Evolutionary conservation across 2,888 invertebrate genomes (phyloP).

Genomic region (Sphaerophoria taeniata): DNA sequence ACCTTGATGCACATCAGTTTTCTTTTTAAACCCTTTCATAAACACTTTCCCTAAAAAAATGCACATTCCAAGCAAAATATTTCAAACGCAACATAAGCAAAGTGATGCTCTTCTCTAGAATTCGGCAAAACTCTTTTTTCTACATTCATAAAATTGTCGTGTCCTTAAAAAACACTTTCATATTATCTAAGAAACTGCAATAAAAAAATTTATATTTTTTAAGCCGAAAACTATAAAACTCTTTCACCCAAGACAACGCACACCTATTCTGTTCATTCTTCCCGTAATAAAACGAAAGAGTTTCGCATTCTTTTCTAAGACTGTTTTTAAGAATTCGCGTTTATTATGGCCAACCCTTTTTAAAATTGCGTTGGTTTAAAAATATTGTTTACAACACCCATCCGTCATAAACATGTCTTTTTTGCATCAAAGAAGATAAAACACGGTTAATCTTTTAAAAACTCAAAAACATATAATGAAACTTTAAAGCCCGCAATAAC

Average conservation of each 20-base stretch:
- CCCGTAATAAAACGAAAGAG: conserved; percentile 57
- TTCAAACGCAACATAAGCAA: too few species aligned
- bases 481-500: too few species aligned
- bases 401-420: conserved; percentile 36
- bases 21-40: conserved; percentile 17
- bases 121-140: conserved; percentile 10
- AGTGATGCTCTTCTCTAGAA: not conserved
- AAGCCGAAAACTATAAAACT: too few species aligned
- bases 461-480: too few species aligned
- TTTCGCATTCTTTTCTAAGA: too few species aligned
- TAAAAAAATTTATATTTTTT: conserved; percentile 24
- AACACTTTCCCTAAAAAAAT: not conserved
- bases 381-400: conserved; percentile 48
- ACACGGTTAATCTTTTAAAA: conserved; percentile 39
- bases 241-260: conserved; percentile 34
- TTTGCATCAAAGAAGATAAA: conserved; percentile 28
- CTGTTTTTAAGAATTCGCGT: conserved; percentile 17
- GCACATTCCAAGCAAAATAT: too few species aligned
- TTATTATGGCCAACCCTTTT: conserved; percentile 62
- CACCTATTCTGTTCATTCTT: conserved; percentile 6
- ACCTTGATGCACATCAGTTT: not conserved
- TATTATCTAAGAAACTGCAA: conserved; percentile 54
- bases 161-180: not conserved
- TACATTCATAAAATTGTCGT: not conserved
- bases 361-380: conserved; percentile 37